Conservation (phyloP, 2,797 vertebrate genomes). For the Brotula barbata region DNA sequence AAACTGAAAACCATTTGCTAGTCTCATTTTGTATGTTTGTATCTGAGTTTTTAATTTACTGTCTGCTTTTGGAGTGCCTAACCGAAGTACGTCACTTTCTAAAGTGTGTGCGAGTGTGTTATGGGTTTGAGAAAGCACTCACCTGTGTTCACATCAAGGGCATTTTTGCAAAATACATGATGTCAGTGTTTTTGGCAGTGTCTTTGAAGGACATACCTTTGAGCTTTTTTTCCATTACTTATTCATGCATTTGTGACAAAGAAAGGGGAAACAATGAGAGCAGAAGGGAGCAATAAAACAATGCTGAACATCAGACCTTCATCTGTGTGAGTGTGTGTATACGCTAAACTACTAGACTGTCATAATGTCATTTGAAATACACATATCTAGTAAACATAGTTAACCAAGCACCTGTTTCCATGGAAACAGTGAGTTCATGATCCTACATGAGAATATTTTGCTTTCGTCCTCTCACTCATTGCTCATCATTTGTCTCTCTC, state of each 20-base stretch:
- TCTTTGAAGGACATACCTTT: slow-evolving; percentile 5
- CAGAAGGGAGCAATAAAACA: background rate
- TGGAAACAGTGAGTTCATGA: slow-evolving; percentile 47
- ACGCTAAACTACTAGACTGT: background rate
- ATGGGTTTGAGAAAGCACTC: background rate
- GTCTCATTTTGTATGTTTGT: background rate
- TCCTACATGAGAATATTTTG: slow-evolving; percentile 36
- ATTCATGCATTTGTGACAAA: slow-evolving; percentile 2
- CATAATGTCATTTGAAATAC: slow-evolving; percentile 31
- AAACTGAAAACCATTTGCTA: too few species aligned
- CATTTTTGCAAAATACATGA: slow-evolving; percentile 21
- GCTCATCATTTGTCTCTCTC: background rate
- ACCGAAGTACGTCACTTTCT: background rate
- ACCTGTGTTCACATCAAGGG: background rate
- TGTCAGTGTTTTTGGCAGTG: background rate
- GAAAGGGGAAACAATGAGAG: background rate
- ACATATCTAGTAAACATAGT: slow-evolving; percentile 7
- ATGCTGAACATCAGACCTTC: background rate
- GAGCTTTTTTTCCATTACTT: background rate
- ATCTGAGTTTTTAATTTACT: background rate
- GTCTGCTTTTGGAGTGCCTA: too few species aligned
- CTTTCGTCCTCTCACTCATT: background rate
- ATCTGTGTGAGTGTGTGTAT: background rate
- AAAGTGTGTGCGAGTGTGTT: background rate
- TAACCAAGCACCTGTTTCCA: slow-evolving; percentile 38